Evolutionary conservation across 2,888 invertebrate genomes (phyloP), one percentile per base, ranked within the genome.

Genomic region (Agonopterix alstromeriana): DNA sequence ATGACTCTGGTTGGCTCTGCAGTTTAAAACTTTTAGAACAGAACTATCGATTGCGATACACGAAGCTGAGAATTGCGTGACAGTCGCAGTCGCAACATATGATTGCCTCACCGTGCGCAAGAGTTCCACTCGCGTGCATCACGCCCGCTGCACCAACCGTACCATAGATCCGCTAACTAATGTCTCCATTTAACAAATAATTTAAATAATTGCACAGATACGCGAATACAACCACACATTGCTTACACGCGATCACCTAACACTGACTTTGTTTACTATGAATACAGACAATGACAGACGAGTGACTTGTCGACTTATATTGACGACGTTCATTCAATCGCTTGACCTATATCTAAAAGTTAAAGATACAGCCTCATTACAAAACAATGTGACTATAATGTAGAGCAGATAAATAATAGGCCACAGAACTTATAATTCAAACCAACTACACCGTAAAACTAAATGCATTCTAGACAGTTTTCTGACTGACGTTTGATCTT

Each of bases 111-210:
- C 61, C 61, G 55, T 53, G 56, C 53, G 58, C 62, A 55, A 58
- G 54, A 58, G 53, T 42, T n/a, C 38, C 10, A 42, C n/a, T 77
- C 63, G 82, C 82, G 81, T 83, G 84, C 70, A 65, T 73, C 81
- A 77, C 75, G 77, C 67, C 82, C 75, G 77, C 67, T 81, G 65
- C 58, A 59, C 50, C 67, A 66, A 69, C 63, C 66, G 60, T 66
- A 72, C 70, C 75, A 73, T 76, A 73, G 68, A 80, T 82, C 79
- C 76, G 73, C 59, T 38, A n/a, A 38, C 38, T 38, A 63, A 70
- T 63, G 67, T 69, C 68, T 72, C 58, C 58, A 60, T 70, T 62
- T 57, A 65, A 65, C 60, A 38, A n/a, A n/a, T 38, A 58, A 45
- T 45, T 45, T 45, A 10, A 44, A 10, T 38, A 10, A 44, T 44